These are phyloP conservation scores for Microcebus lehilahytsara DNA, from an alignment of 2,113 vertebrate genomes.

Conservation along the genomic window DNA sequence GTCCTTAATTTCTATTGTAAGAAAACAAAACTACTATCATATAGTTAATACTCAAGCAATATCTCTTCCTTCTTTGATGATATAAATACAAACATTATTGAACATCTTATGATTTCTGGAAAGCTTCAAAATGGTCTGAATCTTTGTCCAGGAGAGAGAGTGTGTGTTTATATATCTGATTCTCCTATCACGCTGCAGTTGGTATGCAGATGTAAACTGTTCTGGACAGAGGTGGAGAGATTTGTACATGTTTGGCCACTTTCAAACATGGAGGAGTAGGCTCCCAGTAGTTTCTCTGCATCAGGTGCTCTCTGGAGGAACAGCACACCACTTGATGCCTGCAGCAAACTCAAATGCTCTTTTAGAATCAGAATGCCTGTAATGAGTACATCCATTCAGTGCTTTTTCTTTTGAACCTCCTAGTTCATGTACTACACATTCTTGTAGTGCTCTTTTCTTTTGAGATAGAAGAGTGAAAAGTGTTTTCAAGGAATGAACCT, in stretches of 20 bases:
- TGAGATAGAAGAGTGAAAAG: constrained; percentile 5
- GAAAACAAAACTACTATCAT: not conserved
- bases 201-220: not conserved
- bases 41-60: not conserved
- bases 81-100: not conserved
- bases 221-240: not conserved
- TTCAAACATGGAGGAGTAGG: not conserved
- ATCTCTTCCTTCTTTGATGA: not conserved
- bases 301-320: not conserved
- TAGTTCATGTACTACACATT: not conserved
- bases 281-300: not conserved
- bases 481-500: not conserved
- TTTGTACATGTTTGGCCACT: not conserved
- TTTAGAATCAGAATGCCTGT: not conserved
- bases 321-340: not conserved
- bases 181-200: not conserved
- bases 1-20: not conserved
- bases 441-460: not conserved
- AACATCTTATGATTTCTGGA: not conserved
- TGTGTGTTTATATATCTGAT: not conserved
- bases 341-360: not conserved
- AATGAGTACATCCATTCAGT: not conserved
- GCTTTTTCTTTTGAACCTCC: not conserved
- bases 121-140: not conserved
- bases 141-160: not conserved